These are phyloP conservation scores for Linnaemya tessellans DNA, from an alignment of 2,888 invertebrate genomes.

Conservation along the genomic window DNA sequence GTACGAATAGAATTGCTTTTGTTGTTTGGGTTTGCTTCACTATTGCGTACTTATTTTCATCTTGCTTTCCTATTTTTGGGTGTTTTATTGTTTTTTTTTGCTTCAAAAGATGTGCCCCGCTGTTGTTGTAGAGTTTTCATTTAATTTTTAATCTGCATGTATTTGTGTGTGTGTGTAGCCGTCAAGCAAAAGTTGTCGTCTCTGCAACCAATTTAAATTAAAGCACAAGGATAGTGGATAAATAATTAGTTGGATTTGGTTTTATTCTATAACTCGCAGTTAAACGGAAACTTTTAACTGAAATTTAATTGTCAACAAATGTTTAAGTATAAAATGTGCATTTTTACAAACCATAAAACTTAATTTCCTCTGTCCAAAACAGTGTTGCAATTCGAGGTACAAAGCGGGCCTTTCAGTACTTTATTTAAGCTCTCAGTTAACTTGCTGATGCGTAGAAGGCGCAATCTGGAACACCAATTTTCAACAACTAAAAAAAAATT, in stretches of 20 bases:
- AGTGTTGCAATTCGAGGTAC: too few species aligned
- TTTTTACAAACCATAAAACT: slow-evolving; percentile 57
- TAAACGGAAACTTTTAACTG: slow-evolving; percentile 40
- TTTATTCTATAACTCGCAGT: not conserved
- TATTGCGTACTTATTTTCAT: slow-evolving; percentile 46
- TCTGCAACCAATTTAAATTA: not conserved
- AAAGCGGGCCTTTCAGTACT: too few species aligned
- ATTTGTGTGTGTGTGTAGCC: slow-evolving; percentile 26
- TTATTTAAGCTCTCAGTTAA: too few species aligned
- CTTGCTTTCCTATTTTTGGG: slow-evolving; percentile 1
- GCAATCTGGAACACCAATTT: too few species aligned
- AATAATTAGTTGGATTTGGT: not conserved
- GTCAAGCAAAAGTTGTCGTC: slow-evolving; percentile 30
- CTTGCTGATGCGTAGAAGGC: too few species aligned
- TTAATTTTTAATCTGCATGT: slow-evolving; percentile 19
- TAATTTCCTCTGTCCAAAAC: slow-evolving; percentile 33
- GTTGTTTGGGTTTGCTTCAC: slow-evolving; percentile 19
- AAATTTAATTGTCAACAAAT: slow-evolving; percentile 69
- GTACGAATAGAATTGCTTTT: not conserved
- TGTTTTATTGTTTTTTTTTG: slow-evolving; percentile 18
- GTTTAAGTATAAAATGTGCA: slow-evolving; percentile 55
- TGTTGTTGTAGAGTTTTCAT: slow-evolving; percentile 16
- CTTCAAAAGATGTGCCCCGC: too few species aligned
- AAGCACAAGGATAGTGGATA: not conserved
- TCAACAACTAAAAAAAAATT: too few species aligned